Evolutionary conservation across 2,797 vertebrate species (phyloP), one percentile per base, ranked within the genome.

Genomic region (Geotrypetes seraphini): DNA sequence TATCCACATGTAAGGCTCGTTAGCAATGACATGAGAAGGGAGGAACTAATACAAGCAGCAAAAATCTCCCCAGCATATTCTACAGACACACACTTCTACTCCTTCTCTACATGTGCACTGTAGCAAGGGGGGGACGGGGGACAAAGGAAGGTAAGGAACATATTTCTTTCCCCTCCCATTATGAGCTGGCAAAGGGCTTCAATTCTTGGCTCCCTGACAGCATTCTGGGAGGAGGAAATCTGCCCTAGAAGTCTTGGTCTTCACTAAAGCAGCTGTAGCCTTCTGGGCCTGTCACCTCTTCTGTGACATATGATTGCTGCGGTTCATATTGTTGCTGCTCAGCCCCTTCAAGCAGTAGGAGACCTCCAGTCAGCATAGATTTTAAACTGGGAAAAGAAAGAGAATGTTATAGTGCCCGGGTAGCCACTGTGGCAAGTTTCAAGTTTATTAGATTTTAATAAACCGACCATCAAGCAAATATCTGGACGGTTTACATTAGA

Each of bases 221-320:
- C 43, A 18, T 18, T 30, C 43, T 18, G 47, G 34, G 58, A n/a
- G n/a, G n/a, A n/a, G n/a, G 45, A 32, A 55, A 19, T 37, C 57
- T 47, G 57, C 36, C 66, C 59, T 78, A 75, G 42, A 47, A 37
- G 47, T 60, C 63, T 53, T 63, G 58, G 14, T n/a, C n/a, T n/a
- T n/a, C n/a, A 60, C 48, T 71, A 54, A 69, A 73, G 35, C 63
- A 72, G 34, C 49, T 61, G 45, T 74, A 78, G 53, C 63, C 63
- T 69, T 72, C 73, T 44, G 69, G 50, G 36, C 53, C 47, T 25
- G 67, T 50, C 13, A 70, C 56, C 39, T 81, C 74, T 64, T 80
- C 75, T 28, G 51, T 59, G 49, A 66, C 44, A 12, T 71, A 59
- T 16, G 17, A 19, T 30, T 72, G 71, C 31, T 75, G 73, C 18